Base-by-base conservation (phyloP, 2,113 vertebrate genomes). In the Platysteira castanea region DNA sequence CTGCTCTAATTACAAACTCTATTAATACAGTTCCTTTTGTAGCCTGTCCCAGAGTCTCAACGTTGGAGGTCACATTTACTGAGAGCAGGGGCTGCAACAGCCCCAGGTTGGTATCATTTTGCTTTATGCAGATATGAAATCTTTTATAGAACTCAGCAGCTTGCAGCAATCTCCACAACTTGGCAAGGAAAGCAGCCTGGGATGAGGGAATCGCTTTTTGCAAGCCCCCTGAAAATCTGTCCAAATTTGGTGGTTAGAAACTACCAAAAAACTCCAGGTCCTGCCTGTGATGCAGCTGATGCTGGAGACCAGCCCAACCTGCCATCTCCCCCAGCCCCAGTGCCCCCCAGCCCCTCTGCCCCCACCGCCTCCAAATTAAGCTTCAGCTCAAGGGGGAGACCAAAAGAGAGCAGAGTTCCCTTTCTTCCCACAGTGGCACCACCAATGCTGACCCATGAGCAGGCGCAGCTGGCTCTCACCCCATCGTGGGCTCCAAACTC, bases 221-320 rank as follows among this genome's bases (percentile, higher is more conserved):
- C 44, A 49, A 88, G 69, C 85, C 88, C 90, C 94, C 95, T 93
- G 82, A 91, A 96, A 96, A 94, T 87, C 96, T 78, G 63, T 73
- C 94, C 92, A 91, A 93, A 94, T 84, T 75, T 84, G 94, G 87
- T 2, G 31, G 23, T 81, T 84, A 42, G 56, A 78, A 91, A 79
- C 77, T 21, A 65, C 50, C 4, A 23, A 84, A 83, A 93, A 33
- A 4, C 85, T 30, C 57, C 54, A 4, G 42, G 63, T 67, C 67
- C 59, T 46, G 88, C 79, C 75, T 54, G 61, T 15, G 77, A 81
- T 54, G 75, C 73, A 91, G 74, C 82, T 11, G 56, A 39, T 6
- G 8, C n/a, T 70, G 93, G 81, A 3, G 0, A 53, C 41, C 7
- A 3, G 71, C 86, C 78, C 61, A 47, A 2, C 10, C 46, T 27